Conservation (phyloP, 1,140 invertebrate species). For the Piezodorus guildinii region DNA sequence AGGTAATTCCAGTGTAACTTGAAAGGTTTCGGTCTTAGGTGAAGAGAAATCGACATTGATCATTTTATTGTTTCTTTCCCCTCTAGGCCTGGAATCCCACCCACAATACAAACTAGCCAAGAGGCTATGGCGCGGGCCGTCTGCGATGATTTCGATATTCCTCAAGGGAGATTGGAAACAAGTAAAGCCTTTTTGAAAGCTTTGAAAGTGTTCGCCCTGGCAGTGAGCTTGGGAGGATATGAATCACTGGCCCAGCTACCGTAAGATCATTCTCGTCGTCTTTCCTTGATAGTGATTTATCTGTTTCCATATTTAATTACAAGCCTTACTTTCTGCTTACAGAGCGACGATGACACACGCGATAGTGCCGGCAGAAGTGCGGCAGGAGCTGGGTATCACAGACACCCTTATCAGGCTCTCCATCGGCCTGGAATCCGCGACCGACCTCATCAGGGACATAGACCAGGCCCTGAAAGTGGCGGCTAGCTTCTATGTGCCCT, state of each 20-base stretch:
- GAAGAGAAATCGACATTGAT: too few relatives aligned
- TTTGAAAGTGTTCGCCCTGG: slow-evolving; percentile 75
- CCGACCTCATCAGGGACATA: slow-evolving; percentile 79
- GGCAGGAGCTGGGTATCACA: slow-evolving; percentile 66
- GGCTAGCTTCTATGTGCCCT: background rate
- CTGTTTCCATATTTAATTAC: too few relatives aligned
- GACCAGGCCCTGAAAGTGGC: slow-evolving; percentile 55
- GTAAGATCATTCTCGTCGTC: slow-evolving; percentile 46
- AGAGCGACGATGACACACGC: slow-evolving; percentile 69
- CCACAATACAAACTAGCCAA: slow-evolving; percentile 76
- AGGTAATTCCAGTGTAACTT: slow-evolving; percentile 39
- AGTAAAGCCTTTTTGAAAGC: slow-evolving; percentile 63
- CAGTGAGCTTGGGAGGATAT: slow-evolving; percentile 90
- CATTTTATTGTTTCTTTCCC: too few relatives aligned
- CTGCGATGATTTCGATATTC: slow-evolving; percentile 87
- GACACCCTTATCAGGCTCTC: slow-evolving; percentile 82
- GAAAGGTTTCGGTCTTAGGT: too few relatives aligned
- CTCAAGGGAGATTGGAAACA: slow-evolving; percentile 69
- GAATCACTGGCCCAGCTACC: slow-evolving; percentile 83
- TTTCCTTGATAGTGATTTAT: slow-evolving; percentile 29
- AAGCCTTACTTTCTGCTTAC: slow-evolving; percentile 24
- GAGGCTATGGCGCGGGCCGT: slow-evolving; percentile 76
- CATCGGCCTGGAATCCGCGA: slow-evolving; percentile 76
- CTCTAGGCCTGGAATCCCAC: slow-evolving; percentile 82
- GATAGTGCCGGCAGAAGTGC: slow-evolving; percentile 57